phyloP scores from a whole-genome alignment of 2,113 vertebrate genomes.

The Octodon degus region DNA sequence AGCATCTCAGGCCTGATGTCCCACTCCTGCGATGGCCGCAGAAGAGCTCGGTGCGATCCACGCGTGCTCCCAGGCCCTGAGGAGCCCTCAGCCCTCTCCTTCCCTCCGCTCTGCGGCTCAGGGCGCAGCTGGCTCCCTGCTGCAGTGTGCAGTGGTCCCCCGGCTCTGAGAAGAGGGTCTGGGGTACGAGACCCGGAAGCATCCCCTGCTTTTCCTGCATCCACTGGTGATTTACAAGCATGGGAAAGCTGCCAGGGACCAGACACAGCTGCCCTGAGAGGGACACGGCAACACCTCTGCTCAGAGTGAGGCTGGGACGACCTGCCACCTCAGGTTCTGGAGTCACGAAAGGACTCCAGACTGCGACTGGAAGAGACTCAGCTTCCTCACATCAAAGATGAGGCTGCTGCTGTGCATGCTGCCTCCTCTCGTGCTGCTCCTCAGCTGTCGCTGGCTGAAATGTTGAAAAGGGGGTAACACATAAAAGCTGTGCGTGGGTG shows the following conservation, averaged over 20 bases:
- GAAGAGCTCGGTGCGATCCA: too few species aligned
- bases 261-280: background rate
- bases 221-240: background rate
- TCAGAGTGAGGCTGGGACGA: background rate
- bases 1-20: fast-evolving
- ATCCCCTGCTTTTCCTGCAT: background rate
- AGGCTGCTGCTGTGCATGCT: background rate
- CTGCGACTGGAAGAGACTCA: background rate
- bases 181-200: background rate
- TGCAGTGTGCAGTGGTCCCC: fast-evolving
- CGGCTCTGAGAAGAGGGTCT: background rate
- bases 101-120: background rate
- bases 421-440: background rate
- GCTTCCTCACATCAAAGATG: background rate
- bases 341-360: background rate
- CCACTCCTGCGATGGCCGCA: fast-evolving
- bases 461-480: background rate
- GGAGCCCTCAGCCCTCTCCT: fast-evolving
- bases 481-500: background rate
- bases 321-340: background rate
- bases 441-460: background rate
- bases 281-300: background rate
- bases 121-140: fast-evolving
- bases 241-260: background rate
- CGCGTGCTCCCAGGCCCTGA: background rate